Evolutionary conservation across 1,140 invertebrate species (phyloP).

Genomic region (Apis dorsata): DNA sequence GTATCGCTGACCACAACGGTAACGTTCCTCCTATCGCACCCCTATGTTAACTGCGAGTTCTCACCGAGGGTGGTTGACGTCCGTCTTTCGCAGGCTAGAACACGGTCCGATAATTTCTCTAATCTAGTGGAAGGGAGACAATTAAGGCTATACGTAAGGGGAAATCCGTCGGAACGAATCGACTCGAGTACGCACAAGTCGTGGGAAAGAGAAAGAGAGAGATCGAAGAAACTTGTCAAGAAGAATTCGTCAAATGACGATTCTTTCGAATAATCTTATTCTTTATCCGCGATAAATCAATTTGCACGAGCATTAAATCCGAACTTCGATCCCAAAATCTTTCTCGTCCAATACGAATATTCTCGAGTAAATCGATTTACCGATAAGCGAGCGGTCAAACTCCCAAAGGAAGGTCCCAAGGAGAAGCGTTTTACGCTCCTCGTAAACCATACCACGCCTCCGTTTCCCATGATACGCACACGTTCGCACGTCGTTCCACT

Average conservation of each 20-base stretch:
- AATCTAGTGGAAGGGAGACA: conserved; percentile 37
- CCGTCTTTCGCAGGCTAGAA: conserved; percentile 48
- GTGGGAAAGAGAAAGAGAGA: too few relatives aligned
- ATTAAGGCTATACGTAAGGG: conserved; percentile 23
- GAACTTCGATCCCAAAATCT: too few relatives aligned
- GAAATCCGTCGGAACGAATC: neutral
- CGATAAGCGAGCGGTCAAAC: conserved; percentile 65
- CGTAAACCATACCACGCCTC: conserved; percentile 68
- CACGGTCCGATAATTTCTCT: conserved; percentile 42
- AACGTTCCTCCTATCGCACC: conserved; percentile 58
- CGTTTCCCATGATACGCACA: conserved; percentile 33
- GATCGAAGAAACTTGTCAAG: neutral
- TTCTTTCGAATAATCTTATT: too few relatives aligned
- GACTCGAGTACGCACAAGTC: neutral
- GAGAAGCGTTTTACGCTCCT: conserved; percentile 60
- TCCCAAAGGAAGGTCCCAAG: conserved; percentile 37
- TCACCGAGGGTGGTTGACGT: conserved; percentile 51
- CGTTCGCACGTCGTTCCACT: neutral
- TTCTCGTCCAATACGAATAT: too few relatives aligned
- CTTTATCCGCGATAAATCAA: too few relatives aligned
- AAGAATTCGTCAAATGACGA: too few relatives aligned
- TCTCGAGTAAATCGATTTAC: neutral
- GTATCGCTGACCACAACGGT: conserved; percentile 38
- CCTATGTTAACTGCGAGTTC: conserved; percentile 54
- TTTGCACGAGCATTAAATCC: too few relatives aligned